Evolutionary conservation across 1,140 invertebrate species (phyloP), one percentile per base, ranked within the genome.

Genomic region (Phthorimaea operculella): DNA sequence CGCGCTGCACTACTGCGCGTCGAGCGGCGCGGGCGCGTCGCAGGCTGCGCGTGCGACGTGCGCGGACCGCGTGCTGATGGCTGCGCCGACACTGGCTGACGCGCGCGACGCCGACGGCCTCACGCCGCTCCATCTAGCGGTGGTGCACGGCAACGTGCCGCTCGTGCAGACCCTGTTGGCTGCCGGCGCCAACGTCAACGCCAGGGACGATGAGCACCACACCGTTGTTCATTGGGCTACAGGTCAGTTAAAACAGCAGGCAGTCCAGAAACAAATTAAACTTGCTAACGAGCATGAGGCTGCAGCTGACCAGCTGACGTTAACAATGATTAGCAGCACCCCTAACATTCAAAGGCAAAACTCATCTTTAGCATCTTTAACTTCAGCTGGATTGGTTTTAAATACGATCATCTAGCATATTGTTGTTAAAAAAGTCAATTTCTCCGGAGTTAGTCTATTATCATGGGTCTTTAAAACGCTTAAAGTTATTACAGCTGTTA

Each of bases 221-320:
- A 97, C 96, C 1, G 92, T 95, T n/a, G 91, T 98, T 12, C 98
- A 99, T 83, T 99, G 98, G 98, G 97, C 98, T 4, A 97, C 96
- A 63, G 96, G 97, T 97, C 10, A 50, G 48, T 47, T 47, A 1
- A 9, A 4, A 28, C 21, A 28, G 21, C 6, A 28, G 21, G 2
- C 11, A 15, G 9, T 42, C 39, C 11, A n/a, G 21, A 28, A 4
- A 28, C 21, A 15, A 4, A 4, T 42, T 42, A 36, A 12, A 36
- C 34, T 36, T 12, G 12, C 7, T 36, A 36, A 36, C 34, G 34
- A 36, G 34, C 7, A 8, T n/a, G n/a, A n/a, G n/a, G n/a, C n/a
- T 28, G 21, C 21, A 28, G 21, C 21, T 28, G 21, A 28, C 21
- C 2, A 28, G 21, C n/a, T 28, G 6, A 28, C 21, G 2, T 28